phyloP scores from a whole-genome alignment of 2,888 invertebrate species.

The Galeruca laticollis region DNA sequence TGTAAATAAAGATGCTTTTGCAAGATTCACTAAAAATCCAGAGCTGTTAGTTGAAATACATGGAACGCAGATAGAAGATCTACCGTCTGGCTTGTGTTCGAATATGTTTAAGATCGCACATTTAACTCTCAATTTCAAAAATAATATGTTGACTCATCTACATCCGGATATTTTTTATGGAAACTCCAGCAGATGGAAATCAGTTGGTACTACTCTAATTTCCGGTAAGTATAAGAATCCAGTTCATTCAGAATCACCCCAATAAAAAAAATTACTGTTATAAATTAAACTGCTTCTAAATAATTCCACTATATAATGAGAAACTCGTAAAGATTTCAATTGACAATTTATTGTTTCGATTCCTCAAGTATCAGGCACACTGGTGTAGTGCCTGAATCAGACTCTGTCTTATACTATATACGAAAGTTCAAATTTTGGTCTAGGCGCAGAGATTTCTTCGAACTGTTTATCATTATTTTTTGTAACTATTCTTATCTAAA shows the following conservation, averaged over 20 bases:
- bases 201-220: slow-evolving; percentile 88
- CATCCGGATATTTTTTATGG: slow-evolving; percentile 89
- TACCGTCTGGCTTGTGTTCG: slow-evolving; percentile 84
- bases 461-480: no score
- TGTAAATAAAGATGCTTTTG: slow-evolving; percentile 82
- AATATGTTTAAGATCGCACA: slow-evolving; percentile 83
- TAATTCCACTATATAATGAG: no score
- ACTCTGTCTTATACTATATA: no score
- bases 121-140: slow-evolving; percentile 83
- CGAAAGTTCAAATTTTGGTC: no score
- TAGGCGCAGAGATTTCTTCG: no score
- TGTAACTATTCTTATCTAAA: no score
- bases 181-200: slow-evolving; percentile 89
- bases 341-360: no score
- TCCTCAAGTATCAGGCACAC: no score
- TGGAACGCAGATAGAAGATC: slow-evolving; percentile 81
- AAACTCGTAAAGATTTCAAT: no score
- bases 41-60: slow-evolving; percentile 83
- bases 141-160: slow-evolving; percentile 83
- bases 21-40: slow-evolving; percentile 79
- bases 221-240: slow-evolving; percentile 73
- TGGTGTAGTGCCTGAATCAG: no score
- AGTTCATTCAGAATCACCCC: no score
- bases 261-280: neutral
- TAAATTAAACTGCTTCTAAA: no score